These are phyloP conservation scores for Anorthoa munda DNA, from an alignment of 2,888 invertebrate genomes.

Conservation along the genomic window DNA sequence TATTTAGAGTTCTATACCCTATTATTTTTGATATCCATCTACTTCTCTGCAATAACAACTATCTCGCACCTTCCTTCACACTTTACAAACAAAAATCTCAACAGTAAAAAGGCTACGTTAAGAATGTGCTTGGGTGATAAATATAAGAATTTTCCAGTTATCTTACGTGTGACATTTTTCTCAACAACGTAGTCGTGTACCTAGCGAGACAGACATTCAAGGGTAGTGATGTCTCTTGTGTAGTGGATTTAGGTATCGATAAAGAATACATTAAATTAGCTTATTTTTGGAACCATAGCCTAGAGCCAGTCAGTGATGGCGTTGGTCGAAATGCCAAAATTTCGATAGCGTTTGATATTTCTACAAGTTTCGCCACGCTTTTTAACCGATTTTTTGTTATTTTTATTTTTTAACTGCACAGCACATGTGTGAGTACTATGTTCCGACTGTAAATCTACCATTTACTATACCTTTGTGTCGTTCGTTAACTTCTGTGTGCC, in stretches of 20 bases:
- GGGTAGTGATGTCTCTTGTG: conserved; percentile 39
- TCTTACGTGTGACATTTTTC: conserved; percentile 66
- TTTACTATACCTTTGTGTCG: too few relatives aligned
- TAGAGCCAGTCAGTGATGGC: too few relatives aligned
- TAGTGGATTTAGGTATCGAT: conserved; percentile 15
- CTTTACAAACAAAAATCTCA: background rate
- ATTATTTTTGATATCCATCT: background rate
- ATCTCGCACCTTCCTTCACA: background rate
- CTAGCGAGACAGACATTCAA: conserved; percentile 56
- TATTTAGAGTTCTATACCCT: background rate
- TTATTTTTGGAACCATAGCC: too few relatives aligned
- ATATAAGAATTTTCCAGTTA: conserved; percentile 45
- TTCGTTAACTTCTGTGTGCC: too few relatives aligned
- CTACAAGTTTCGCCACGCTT: too few relatives aligned
- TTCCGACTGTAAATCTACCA: too few relatives aligned
- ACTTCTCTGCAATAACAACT: background rate
- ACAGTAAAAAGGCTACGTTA: conserved; percentile 3
- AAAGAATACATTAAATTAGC: background rate
- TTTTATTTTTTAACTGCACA: too few relatives aligned
- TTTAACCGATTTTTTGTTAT: too few relatives aligned
- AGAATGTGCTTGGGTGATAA: conserved; percentile 42
- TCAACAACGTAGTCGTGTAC: conserved; percentile 54
- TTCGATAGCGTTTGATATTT: too few relatives aligned
- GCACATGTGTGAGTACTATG: too few relatives aligned
- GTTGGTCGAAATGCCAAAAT: too few relatives aligned